A percentile compares a stretch with the other conserved stretches of the same genome.
Evolutionary conservation across 2,888 invertebrate species (phyloP).

Genomic region (Diarsia rubi): DNA sequence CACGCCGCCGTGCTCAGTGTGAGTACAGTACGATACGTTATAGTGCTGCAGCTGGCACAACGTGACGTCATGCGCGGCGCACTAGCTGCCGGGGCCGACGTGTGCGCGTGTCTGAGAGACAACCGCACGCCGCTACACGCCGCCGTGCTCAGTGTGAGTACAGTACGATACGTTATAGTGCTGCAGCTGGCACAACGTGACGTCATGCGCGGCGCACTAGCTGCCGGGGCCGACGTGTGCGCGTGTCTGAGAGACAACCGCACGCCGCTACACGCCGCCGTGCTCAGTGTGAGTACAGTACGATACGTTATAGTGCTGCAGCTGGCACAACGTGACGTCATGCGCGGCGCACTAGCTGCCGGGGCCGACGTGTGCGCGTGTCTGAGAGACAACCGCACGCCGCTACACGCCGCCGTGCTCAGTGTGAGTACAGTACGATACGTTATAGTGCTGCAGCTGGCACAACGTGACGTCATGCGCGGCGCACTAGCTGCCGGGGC

Average conservation of each 20-base stretch:
- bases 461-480: background rate
- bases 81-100: conserved; percentile 90
- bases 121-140: conserved; percentile 37
- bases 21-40: conserved; percentile 78
- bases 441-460: background rate
- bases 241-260: conserved; percentile 67
- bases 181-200: conserved; percentile 94
- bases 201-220: conserved; percentile 76
- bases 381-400: conserved; percentile 87
- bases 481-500: conserved; percentile 46
- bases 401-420: conserved; percentile 94
- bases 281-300: conserved; percentile 93
- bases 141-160: conserved; percentile 8
- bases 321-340: conserved; percentile 94
- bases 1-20: conserved; percentile 16
- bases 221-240: conserved; percentile 91
- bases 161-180: conserved; percentile 77
- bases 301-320: conserved; percentile 68
- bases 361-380: conserved; percentile 92
- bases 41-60: conserved; percentile 91
- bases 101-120: conserved; percentile 73
- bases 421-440: conserved; percentile 92
- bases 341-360: conserved; percentile 87
- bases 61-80: conserved; percentile 94
- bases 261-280: conserved; percentile 90